Evolutionary conservation across 92 coral and sea anemone genomes (phyloP), one percentile per base, ranked within the genome.

Genomic region (Porites divaricata): DNA sequence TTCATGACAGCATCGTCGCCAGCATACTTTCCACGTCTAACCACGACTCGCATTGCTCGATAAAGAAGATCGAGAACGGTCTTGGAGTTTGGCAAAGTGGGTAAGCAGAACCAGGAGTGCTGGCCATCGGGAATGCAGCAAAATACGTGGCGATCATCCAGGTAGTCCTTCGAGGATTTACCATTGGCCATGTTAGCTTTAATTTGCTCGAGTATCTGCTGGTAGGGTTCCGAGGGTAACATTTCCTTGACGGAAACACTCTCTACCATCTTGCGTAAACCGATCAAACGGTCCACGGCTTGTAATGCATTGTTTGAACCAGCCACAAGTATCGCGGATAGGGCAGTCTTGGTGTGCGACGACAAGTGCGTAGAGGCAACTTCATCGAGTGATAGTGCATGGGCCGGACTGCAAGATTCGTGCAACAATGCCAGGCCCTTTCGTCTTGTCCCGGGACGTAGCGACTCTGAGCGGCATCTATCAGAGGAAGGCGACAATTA

Each of bases 81-180:
- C 13, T 21, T n/a, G 26, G 70, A 16, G 70, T 9, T 65, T 28
- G 22, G 22, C 13, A n/a, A 25, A 16, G 13, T 65, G 10, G 22
- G 26, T 12, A 65, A 9, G 21, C 48, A 65, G 70, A 65, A 24
- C 70, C 70, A 65, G 2, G 70, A n/a, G 24, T 24, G 26, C 23
- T 65, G 22, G 70, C 13, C 25, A 11, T 65, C 25, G 70, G 70
- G 70, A n/a, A 65, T 65, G 70, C 70, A 65, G 69, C 26, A 25
- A 19, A 65, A 65, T 9, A 11, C 70, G 7, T 21, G 25, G 70
- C 24, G 26, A 11, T 6, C 14, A 24, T 8, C 7, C 26, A 65
- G 6, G 25, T 65, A 65, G 26, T 65, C 0, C 1, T 65, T 65
- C 26, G 24, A 65, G 1, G 70, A 9, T 2, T 65, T 65, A 11